Conservation (phyloP, 2,888 invertebrate species). For the Odontothrips loti region DNA sequence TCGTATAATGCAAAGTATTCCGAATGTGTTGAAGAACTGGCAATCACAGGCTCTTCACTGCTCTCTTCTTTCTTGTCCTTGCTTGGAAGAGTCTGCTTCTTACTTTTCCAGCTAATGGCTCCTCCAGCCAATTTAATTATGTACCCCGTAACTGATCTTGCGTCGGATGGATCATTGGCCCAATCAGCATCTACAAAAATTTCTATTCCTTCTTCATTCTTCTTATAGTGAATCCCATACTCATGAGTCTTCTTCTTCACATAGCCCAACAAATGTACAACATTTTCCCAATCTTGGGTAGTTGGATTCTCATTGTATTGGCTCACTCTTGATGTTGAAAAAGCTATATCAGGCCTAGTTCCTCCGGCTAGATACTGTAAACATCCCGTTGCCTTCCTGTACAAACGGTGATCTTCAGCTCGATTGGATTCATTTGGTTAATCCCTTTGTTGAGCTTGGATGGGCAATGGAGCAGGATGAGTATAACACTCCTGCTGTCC, state of each 20-base stretch:
- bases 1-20: not conserved
- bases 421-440: not conserved
- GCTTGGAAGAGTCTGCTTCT: not conserved
- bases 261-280: not conserved
- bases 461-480: not conserved
- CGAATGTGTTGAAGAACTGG: not conserved
- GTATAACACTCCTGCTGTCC: not conserved
- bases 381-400: slow-evolving; percentile 12
- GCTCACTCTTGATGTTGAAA: not conserved
- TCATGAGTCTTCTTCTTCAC: not conserved
- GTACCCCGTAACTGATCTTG: not conserved
- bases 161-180: not conserved
- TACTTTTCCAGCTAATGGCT: not conserved
- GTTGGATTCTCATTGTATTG: not conserved
- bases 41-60: not conserved
- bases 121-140: not conserved
- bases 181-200: not conserved
- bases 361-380: not conserved
- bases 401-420: not conserved
- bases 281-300: not conserved
- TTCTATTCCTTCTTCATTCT: not conserved
- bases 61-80: no score
- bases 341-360: slow-evolving; percentile 8
- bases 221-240: not conserved
- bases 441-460: not conserved